A percentile compares a stretch with the other conserved stretches of the same genome.
Conservation (phyloP, 2,113 vertebrate genomes). For the Corythaeola cristata region DNA sequence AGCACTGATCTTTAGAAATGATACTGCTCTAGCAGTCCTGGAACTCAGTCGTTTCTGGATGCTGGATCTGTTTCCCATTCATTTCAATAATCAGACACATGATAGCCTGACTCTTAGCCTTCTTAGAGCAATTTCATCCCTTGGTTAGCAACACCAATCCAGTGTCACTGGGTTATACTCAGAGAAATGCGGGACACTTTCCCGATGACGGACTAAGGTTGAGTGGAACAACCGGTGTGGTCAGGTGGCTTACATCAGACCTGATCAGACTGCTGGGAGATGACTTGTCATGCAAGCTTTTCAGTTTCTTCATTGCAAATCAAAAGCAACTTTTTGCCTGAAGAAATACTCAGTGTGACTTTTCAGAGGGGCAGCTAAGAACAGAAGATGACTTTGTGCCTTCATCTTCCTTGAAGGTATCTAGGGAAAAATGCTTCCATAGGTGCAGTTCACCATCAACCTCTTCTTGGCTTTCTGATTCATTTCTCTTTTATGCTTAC, state of each 20-base stretch:
- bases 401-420: background rate
- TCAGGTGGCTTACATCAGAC: background rate
- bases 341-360: background rate
- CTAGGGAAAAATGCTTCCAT: background rate
- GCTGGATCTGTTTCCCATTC: background rate
- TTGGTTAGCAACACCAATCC: background rate
- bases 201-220: background rate
- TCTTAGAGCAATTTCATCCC: background rate
- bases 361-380: background rate
- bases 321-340: background rate
- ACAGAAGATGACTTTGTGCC: background rate
- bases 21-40: background rate
- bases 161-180: background rate
- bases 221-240: background rate
- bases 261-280: background rate
- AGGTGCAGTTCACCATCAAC: background rate
- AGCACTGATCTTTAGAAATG: background rate
- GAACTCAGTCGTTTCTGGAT: background rate
- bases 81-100: background rate
- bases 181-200: background rate
- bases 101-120: background rate
- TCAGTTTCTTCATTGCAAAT: background rate
- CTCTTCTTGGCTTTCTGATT: background rate
- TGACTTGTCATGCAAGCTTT: background rate
- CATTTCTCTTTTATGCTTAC: background rate